Evolutionary conservation across 2,113 vertebrate species (phyloP).

Genomic region (crab-eating macaque (Macaca fascicularis)): DNA sequence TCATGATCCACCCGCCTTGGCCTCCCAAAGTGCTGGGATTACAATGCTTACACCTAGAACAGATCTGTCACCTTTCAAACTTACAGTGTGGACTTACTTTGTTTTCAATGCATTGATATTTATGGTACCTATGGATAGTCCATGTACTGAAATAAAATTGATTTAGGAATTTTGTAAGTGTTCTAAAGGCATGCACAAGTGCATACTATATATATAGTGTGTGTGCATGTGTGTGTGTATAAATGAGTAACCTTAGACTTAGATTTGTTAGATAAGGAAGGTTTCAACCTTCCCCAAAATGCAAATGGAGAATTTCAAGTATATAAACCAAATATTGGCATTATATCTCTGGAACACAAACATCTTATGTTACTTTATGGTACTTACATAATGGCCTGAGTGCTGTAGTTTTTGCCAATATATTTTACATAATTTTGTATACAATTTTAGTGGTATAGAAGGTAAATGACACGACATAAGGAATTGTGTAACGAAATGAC

Average conservation of each 20-base stretch:
- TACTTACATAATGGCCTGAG: not conserved
- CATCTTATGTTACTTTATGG: not conserved
- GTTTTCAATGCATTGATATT: not conserved
- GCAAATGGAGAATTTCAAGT: slow-evolving; percentile 32
- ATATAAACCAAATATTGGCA: not conserved
- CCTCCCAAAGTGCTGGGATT: too few species aligned
- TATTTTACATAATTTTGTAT: not conserved
- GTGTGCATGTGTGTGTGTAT: not conserved
- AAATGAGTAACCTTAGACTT: not conserved
- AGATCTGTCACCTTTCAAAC: not conserved
- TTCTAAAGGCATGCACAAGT: not conserved
- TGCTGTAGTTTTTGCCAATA: not conserved
- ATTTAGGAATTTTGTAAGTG: not conserved
- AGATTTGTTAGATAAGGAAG: slow-evolving; percentile 30
- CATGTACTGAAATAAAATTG: not conserved
- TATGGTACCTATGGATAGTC: not conserved
- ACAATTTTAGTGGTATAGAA: not conserved
- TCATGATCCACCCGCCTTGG: too few species aligned
- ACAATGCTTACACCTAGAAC: not conserved
- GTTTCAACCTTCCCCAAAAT: not conserved
- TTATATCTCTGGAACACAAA: slow-evolving; percentile 26
- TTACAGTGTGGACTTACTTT: not conserved
- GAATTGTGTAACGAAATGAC: not conserved
- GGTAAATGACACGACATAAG: not conserved
- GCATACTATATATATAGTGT: not conserved